A percentile compares a stretch with the other conserved stretches of the same genome.
Evolutionary conservation across 2,888 invertebrate species (phyloP).

Genomic region (Cryptus armator): DNA sequence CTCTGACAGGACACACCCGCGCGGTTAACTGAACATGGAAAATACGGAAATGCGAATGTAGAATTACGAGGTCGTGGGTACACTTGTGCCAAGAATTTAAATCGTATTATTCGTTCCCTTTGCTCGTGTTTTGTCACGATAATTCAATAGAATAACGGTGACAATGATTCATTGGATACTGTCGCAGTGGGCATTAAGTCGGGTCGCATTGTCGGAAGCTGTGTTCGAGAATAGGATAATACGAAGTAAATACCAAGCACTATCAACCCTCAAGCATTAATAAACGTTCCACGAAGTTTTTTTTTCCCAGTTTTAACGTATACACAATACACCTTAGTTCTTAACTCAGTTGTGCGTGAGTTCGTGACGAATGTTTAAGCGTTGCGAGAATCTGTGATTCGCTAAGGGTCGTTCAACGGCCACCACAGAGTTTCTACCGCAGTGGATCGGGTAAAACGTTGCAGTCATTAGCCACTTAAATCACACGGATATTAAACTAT

Average conservation of each 20-base stretch:
- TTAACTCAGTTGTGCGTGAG: slow-evolving; percentile 12
- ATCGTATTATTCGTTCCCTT: slow-evolving; percentile 51
- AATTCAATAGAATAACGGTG: slow-evolving; percentile 40
- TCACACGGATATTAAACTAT: background rate
- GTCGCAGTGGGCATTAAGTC: slow-evolving; percentile 21
- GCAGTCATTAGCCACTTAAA: slow-evolving; percentile 1
- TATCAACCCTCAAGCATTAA: slow-evolving; percentile 59
- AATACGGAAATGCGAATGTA: slow-evolving; percentile 48
- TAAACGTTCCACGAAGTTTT: slow-evolving; percentile 49
- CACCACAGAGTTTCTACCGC: background rate
- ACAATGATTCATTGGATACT: slow-evolving; percentile 26
- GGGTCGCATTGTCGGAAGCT: slow-evolving; percentile 38
- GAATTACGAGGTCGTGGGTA: slow-evolving; percentile 57
- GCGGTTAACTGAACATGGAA: slow-evolving; percentile 39
- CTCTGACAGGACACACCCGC: slow-evolving; percentile 57
- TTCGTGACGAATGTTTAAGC: slow-evolving; percentile 63
- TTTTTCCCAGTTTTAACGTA: slow-evolving; percentile 12
- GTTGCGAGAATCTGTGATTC: slow-evolving; percentile 58
- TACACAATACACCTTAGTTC: slow-evolving; percentile 1
- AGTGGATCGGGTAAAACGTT: background rate
- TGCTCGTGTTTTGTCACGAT: slow-evolving; percentile 15
- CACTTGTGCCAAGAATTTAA: slow-evolving; percentile 57
- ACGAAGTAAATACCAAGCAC: slow-evolving; percentile 37
- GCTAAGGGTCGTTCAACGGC: slow-evolving; percentile 35
- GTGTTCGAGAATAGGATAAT: slow-evolving; percentile 28